These are phyloP conservation scores for Operophtera brumata DNA, from an alignment of 2,888 invertebrate species.

Conservation along the genomic window DNA sequence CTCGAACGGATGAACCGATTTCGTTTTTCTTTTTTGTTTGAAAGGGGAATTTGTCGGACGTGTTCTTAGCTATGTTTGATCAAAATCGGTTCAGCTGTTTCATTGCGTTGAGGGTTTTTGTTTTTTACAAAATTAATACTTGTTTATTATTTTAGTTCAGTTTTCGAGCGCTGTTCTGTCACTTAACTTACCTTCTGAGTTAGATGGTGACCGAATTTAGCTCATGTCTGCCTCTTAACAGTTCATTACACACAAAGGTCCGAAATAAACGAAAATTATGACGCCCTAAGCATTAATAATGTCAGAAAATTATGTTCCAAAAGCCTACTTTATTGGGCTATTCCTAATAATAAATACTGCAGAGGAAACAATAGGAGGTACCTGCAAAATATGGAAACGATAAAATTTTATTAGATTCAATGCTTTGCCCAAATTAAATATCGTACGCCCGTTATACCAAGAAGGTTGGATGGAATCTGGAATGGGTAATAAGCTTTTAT, in stretches of 20 bases:
- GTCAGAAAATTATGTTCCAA: slow-evolving; percentile 35
- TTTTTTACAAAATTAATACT: no score
- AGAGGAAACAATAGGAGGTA: slow-evolving; percentile 32
- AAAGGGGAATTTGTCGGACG: no score
- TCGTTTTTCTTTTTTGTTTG: no score
- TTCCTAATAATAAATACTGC: slow-evolving; percentile 41
- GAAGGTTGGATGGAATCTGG: slow-evolving; percentile 10
- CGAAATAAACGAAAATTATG: slow-evolving; percentile 38
- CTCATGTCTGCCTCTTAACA: no score
- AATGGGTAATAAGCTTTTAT: slow-evolving; percentile 10
- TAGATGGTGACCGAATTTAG: no score
- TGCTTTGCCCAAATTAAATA: slow-evolving; percentile 38
- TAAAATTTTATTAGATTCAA: slow-evolving; percentile 40
- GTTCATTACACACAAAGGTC: slow-evolving; percentile 31
- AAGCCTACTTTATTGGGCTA: slow-evolving; percentile 37
- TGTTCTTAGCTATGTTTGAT: no score
- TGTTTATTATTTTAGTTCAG: no score
- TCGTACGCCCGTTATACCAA: slow-evolving; percentile 16
- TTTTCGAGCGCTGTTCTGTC: no score
- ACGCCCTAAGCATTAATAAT: slow-evolving; percentile 39
- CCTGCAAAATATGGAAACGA: slow-evolving; percentile 20
- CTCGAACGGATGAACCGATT: no score
- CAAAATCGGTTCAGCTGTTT: no score
- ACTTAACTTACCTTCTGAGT: no score
- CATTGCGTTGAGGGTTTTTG: no score